These are phyloP conservation scores for Neostethus bicornis DNA, from an alignment of 2,797 vertebrate genomes.

Conservation along the genomic window DNA sequence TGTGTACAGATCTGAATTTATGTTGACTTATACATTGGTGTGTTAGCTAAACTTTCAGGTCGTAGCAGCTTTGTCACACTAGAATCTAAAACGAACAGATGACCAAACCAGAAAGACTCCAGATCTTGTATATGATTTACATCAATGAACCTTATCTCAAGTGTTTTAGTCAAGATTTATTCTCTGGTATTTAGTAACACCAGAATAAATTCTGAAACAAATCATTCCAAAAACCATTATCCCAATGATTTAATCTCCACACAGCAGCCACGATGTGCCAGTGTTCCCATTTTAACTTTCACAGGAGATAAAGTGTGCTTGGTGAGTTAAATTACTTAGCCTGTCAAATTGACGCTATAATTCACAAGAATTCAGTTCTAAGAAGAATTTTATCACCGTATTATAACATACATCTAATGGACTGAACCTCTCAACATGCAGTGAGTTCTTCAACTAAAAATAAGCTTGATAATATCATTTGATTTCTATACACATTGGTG, in stretches of 20 bases:
- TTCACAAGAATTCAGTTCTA: slow-evolving; percentile 14
- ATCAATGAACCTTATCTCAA: not conserved
- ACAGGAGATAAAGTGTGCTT: slow-evolving; percentile 24
- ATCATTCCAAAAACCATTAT: not conserved
- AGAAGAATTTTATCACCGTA: slow-evolving; percentile 56
- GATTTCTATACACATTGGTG: slow-evolving; percentile 3
- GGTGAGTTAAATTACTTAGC: slow-evolving; percentile 38
- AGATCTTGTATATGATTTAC: not conserved
- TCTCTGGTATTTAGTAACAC: not conserved
- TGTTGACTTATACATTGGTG: slow-evolving; percentile 15
- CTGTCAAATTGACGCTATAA: slow-evolving; percentile 45
- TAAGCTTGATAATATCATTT: slow-evolving; percentile 24
- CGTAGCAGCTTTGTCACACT: slow-evolving; percentile 66
- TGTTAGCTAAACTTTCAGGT: slow-evolving; percentile 51
- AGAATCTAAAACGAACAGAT: slow-evolving; percentile 45
- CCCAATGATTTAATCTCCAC: slow-evolving; percentile 11
- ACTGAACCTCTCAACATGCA: slow-evolving; percentile 44
- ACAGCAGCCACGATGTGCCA: not conserved
- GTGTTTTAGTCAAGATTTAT: not conserved
- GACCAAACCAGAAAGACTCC: slow-evolving; percentile 18
- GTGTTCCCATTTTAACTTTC: slow-evolving; percentile 31
- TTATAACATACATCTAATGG: slow-evolving; percentile 39
- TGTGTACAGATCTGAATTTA: slow-evolving; percentile 31
- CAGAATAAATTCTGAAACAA: not conserved
- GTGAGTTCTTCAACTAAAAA: slow-evolving; percentile 24